Percentiles rank a stretch among this genome's conserved stretches.
These are phyloP conservation scores for Colaptes auratus DNA, from an alignment of 2,113 vertebrate genomes.

Conservation along the genomic window DNA sequence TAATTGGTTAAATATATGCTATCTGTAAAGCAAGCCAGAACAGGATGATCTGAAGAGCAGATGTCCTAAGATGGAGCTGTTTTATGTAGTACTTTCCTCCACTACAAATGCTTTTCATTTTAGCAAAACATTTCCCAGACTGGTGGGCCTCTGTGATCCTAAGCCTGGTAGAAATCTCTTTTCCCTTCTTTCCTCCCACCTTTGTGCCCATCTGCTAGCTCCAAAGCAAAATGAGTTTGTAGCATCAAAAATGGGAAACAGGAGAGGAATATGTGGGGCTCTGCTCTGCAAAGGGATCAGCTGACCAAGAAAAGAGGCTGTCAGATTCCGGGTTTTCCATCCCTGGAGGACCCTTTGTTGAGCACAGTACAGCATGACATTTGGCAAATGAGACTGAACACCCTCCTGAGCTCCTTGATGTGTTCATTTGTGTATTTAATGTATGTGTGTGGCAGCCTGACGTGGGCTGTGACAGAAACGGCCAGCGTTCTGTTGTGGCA, in stretches of 20 bases:
- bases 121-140: not conserved
- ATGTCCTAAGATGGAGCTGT: not conserved
- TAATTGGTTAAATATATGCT: conserved; percentile 15
- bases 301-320: not conserved
- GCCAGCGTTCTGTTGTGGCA: not conserved
- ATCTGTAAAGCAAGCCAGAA: conserved; percentile 10
- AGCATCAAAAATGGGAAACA: not conserved
- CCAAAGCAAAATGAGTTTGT: not conserved
- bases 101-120: not conserved
- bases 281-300: not conserved
- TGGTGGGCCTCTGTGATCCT: not conserved
- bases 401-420: not conserved
- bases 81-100: not conserved
- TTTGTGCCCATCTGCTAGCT: not conserved
- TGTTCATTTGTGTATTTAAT: not conserved
- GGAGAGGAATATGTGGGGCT: not conserved
- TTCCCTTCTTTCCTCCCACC: not conserved
- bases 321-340: not conserved
- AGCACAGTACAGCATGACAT: not conserved
- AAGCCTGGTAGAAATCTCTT: not conserved
- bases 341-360: not conserved
- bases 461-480: not conserved
- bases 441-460: not conserved
- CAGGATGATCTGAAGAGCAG: conserved; percentile 5
- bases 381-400: not conserved